Conservation (phyloP, 2,888 invertebrate genomes). For the Dasysyrphus albostriatus region DNA sequence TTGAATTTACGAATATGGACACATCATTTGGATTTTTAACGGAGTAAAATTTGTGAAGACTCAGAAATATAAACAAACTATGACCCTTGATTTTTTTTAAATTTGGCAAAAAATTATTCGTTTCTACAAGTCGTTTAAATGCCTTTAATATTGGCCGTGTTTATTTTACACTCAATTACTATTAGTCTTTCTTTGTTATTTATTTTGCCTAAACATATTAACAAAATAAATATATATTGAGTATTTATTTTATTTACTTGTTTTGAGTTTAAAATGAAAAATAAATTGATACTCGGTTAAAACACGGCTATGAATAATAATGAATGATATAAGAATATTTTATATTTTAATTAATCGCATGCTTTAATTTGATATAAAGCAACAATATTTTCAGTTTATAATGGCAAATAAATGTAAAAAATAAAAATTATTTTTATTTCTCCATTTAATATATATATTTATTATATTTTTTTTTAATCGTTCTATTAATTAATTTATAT, state of each 20-base stretch:
- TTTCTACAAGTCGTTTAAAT: background rate
- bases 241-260: background rate
- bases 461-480: conserved; percentile 14
- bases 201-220: background rate
- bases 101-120: background rate
- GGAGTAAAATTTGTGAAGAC: too few relatives aligned
- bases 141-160: background rate
- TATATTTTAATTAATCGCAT: background rate
- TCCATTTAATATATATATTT: conserved; percentile 18
- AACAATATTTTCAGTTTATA: conserved; percentile 57
- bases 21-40: too few relatives aligned
- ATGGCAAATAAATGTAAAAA: conserved; percentile 57
- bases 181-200: background rate
- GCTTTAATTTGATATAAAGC: conserved; percentile 49
- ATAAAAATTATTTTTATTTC: conserved; percentile 41
- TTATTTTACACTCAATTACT: background rate
- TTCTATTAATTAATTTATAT: conserved; percentile 49
- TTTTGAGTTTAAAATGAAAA: background rate
- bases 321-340: background rate
- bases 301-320: background rate
- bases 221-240: background rate
- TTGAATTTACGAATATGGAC: too few relatives aligned
- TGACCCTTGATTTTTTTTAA: background rate
- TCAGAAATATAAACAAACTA: background rate
- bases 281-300: background rate